These are phyloP conservation scores for Acleris cristana DNA, from an alignment of 2,888 invertebrate species.

Conservation along the genomic window DNA sequence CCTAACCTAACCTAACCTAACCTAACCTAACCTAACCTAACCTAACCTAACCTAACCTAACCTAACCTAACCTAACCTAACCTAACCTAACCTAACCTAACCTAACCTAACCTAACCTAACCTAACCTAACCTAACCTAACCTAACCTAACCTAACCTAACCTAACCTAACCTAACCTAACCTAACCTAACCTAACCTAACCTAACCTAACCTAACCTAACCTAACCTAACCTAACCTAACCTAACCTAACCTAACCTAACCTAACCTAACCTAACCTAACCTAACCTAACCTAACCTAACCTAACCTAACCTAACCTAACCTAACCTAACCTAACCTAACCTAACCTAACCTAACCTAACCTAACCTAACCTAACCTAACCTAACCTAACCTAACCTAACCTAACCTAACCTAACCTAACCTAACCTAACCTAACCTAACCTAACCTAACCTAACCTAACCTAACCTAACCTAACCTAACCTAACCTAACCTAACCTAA, in stretches of 20 bases:
- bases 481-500: no score
- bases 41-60: no score
- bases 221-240: constrained; percentile 24
- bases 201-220: constrained; percentile 24
- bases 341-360: background rate
- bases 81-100: constrained; percentile 24
- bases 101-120: constrained; percentile 24
- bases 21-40: no score
- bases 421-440: no score
- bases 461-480: no score
- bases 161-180: constrained; percentile 24
- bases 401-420: no score
- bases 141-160: constrained; percentile 24
- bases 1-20: no score
- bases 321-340: constrained; percentile 24
- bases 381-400: no score
- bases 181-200: constrained; percentile 24
- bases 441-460: no score
- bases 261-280: constrained; percentile 24
- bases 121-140: constrained; percentile 24
- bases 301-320: constrained; percentile 24
- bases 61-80: no score
- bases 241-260: constrained; percentile 24
- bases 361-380: no score
- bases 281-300: constrained; percentile 24